Conservation (phyloP, 1,140 invertebrate genomes). For the Cotesia vestalis region DNA sequence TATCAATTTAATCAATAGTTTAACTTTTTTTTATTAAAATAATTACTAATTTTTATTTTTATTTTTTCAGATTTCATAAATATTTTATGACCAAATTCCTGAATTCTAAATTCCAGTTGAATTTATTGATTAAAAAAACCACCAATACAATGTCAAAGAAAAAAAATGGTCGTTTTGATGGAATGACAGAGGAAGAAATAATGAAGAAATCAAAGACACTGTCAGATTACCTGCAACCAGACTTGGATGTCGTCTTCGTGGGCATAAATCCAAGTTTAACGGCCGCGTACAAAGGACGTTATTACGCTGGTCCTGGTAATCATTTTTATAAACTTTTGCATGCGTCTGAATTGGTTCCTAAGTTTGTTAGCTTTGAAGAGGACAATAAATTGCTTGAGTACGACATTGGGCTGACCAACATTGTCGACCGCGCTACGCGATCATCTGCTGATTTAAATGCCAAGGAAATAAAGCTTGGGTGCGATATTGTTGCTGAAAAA, state of each 20-base stretch:
- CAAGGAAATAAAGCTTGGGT: constrained; percentile 58
- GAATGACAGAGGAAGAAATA: constrained; percentile 57
- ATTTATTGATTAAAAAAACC: background rate
- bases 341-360: constrained; percentile 52
- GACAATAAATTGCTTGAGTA: constrained; percentile 54
- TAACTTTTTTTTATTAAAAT: too few species aligned
- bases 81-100: background rate
- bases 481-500: constrained; percentile 52
- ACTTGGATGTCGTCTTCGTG: constrained; percentile 60
- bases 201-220: constrained; percentile 50
- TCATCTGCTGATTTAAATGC: constrained; percentile 59
- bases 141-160: constrained; percentile 40
- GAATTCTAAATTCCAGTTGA: background rate
- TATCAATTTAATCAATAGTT: too few species aligned
- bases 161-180: constrained; percentile 55
- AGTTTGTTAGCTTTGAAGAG: constrained; percentile 52
- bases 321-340: constrained; percentile 63
- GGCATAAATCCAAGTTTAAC: constrained; percentile 63
- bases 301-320: constrained; percentile 64
- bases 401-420: constrained; percentile 61
- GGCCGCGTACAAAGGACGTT: constrained; percentile 59
- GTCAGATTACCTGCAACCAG: constrained; percentile 52
- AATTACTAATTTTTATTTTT: background rate
- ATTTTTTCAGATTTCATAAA: background rate
- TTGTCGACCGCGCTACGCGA: constrained; percentile 58